phyloP scores from a whole-genome alignment of 2,797 vertebrate genomes.

The Melanotaenia parkinsoni region DNA sequence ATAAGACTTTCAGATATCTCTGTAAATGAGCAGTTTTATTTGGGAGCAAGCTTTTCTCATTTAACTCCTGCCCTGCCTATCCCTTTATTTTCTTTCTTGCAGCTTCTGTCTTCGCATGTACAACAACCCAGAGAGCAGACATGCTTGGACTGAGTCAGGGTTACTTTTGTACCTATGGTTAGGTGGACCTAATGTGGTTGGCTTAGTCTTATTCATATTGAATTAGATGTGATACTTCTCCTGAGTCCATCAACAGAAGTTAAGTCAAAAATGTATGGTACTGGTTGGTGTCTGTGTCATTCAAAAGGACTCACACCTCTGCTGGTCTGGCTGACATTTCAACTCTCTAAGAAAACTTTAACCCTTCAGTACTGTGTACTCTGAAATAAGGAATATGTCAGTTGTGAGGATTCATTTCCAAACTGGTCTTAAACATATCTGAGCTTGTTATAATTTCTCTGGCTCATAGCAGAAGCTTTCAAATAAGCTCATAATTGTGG shows the following conservation, averaged over 20 bases:
- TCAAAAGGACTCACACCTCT: conserved; percentile 66
- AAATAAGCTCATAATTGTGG: conserved; percentile 72
- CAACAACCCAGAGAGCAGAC: not conserved
- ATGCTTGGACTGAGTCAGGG: too few species aligned
- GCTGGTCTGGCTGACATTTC: conserved; percentile 66
- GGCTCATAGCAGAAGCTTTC: conserved; percentile 47
- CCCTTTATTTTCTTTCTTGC: conserved; percentile 10
- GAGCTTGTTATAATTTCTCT: conserved; percentile 71
- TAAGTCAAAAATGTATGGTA: conserved; percentile 55
- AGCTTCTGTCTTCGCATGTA: conserved; percentile 27
- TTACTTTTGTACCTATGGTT: too few species aligned
- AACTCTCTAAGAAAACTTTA: conserved; percentile 52
- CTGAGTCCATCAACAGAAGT: conserved; percentile 50
- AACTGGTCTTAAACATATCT: conserved; percentile 76
- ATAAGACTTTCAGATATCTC: conserved; percentile 32
- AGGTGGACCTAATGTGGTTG: conserved; percentile 11
- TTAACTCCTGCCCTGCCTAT: conserved; percentile 22
- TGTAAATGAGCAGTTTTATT: conserved; percentile 36
- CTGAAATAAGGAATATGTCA: conserved; percentile 54
- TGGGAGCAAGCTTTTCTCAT: conserved; percentile 34
- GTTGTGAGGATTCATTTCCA: conserved; percentile 69
- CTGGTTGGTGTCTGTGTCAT: conserved; percentile 70
- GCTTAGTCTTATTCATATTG: conserved; percentile 63
- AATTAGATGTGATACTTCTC: conserved; percentile 62
- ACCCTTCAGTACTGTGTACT: conserved; percentile 67